Evolutionary conservation across 2,113 vertebrate species (phyloP), one percentile per base, ranked within the genome.

Genomic region (Micromys minutus): DNA sequence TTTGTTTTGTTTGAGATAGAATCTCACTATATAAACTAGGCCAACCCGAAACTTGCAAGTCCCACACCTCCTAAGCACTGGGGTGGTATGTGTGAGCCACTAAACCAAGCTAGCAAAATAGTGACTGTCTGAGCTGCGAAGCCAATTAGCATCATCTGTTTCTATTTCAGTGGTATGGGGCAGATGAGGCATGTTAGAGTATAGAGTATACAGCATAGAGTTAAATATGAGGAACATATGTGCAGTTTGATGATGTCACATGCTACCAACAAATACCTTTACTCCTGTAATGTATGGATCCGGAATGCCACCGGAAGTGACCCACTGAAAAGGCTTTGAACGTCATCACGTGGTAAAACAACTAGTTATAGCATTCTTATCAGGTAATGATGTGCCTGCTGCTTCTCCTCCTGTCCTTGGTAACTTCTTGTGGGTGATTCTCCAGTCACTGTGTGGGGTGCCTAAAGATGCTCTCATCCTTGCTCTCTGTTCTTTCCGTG

Each of bases 111-210:
- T n/a, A 87, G 45, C 11, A 55, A 71, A 71, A 17, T 11, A 24
- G 17, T 87, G n/a, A 19, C 34, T 55, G 13, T n/a, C 36, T 29
- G n/a, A 45, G 6, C 19, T 1, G 0, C 1, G 12, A 15, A 13
- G 1, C 81, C 87, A 45, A 1, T 47, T 19, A 50, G 3, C 5
- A 59, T 19, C 34, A 7, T 34, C 31, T 63, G 29, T 87, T 76
- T 84, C 80, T 87, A 3, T 10, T 19, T 72, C 63, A 59, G 52
- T 11, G 71, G 79, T 2, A 3, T 22, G 26, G 21, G 55, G 42
- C 26, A 75, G 80, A 24, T 80, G 63, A 36, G 47, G 16, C 26
- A 8, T 1, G 0, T 71, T 42, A 67, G 22, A 24, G 11, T 45
- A 13, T 26, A 12, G 65, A 36, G 1, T 65, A 5, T 65, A 5